Evolutionary conservation across 2,113 vertebrate species (phyloP), one percentile per base, ranked within the genome.

Genomic region (Butastur rufipennis): DNA sequence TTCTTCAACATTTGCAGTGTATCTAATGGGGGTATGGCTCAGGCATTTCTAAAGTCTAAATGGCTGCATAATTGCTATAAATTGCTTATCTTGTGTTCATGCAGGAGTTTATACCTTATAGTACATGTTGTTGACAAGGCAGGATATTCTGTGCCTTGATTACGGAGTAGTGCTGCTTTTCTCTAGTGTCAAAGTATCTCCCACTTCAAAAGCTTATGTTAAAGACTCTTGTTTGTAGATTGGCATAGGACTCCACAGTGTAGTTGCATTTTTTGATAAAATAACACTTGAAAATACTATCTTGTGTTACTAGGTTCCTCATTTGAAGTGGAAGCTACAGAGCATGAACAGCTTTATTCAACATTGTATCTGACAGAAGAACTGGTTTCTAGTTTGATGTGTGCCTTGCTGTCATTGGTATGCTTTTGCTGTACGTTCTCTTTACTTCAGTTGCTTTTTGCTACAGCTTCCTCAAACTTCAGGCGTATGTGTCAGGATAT

Each of bases 401-500:
- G 53, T 77, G 43, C 43, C 22, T 38, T 67, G 22, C 55, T 89
- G 26, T 62, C 21, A 7, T 6, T 61, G 55, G 9, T 32, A 34
- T 45, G n/a, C 14, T 81, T 70, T 70, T 94, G 59, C 70, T 81
- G 0, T 42, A 2, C 55, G 16, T 63, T 88, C 18, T 71, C 11
- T 84, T 56, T 26, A 11, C 29, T 91, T 72, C 23, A 43, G 29
- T 52, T 85, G 31, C 18, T 52, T 92, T 87, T 86, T 83, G 10
- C 81, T 83, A 25, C 52, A 62, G 4, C 43, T 43, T 66, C 55
- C 43, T 84, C 58, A 68, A 16, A 48, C 34, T 63, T 91, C 25
- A 77, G 22, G 31, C 0, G 0, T 6, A 2, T 43, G 8, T 67
- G 10, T 56, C 32, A 32, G 56, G 29, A 7, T 58, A 5, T 6